A percentile compares a stretch with the other conserved stretches of the same genome.
phyloP scores from a whole-genome alignment of 2,888 invertebrate genomes.

The Sminthurides aquaticus region DNA sequence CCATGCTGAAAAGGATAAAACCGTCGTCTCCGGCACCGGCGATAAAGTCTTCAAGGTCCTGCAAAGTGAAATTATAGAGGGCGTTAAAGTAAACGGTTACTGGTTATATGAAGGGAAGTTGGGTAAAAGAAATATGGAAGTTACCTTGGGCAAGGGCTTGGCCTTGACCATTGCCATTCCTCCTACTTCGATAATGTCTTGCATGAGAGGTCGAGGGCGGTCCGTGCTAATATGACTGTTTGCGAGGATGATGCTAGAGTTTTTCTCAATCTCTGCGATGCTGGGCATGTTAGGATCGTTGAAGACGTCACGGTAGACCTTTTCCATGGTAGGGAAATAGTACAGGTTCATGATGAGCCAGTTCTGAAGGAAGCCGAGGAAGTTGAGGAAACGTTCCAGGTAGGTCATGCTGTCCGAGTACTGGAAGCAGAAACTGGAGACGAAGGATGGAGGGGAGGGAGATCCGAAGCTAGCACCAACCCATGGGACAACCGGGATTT shows the following conservation, averaged over 20 bases:
- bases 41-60: constrained; percentile 46
- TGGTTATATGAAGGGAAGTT: no score
- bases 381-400: constrained; percentile 4
- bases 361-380: not conserved
- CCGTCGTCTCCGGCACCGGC: constrained; percentile 54
- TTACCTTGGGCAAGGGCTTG: constrained; percentile 60
- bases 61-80: no score
- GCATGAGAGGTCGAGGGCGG: constrained; percentile 67
- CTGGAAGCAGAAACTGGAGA: not conserved
- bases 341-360: not conserved
- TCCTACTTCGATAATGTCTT: constrained; percentile 47
- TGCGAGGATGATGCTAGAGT: constrained; percentile 71
- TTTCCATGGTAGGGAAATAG: constrained; percentile 9
- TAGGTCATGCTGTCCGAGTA: constrained; percentile 5
- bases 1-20: constrained; percentile 78
- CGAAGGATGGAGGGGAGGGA: constrained; percentile 7
- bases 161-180: constrained; percentile 57
- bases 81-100: no score
- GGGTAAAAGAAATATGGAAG: constrained; percentile 3
- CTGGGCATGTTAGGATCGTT: constrained; percentile 55
- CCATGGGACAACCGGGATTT: not conserved
- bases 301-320: constrained; percentile 45
- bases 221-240: constrained; percentile 71
- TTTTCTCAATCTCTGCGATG: constrained; percentile 61
- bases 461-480: not conserved